These are phyloP conservation scores for Idaea aversata DNA, from an alignment of 2,888 invertebrate genomes.

Conservation along the genomic window DNA sequence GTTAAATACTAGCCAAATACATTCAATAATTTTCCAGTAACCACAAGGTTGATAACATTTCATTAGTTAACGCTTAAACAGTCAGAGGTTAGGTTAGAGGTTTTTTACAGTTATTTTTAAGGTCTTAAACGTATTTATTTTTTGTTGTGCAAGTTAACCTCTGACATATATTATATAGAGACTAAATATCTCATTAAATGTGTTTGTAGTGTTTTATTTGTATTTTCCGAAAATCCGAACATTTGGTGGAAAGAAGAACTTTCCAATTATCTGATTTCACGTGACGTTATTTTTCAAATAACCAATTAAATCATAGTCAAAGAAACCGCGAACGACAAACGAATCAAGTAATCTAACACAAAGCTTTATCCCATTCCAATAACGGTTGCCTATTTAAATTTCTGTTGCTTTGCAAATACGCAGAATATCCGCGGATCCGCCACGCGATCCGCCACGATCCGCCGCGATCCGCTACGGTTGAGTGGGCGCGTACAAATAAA, in stretches of 20 bases:
- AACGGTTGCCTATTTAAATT: slow-evolving; percentile 27
- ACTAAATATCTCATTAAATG: neutral
- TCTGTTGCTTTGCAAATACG: slow-evolving; percentile 35
- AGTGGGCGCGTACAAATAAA: slow-evolving; percentile 58
- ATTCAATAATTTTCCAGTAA: too few species aligned
- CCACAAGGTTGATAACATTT: neutral
- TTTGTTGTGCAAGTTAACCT: too few species aligned
- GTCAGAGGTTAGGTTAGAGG: too few species aligned
- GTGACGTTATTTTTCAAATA: neutral
- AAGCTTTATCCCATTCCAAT: slow-evolving; percentile 21
- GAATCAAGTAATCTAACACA: neutral
- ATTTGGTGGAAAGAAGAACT: neutral
- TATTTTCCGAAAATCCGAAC: neutral
- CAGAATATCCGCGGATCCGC: slow-evolving; percentile 34
- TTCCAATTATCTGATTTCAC: too few species aligned
- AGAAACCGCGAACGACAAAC: neutral
- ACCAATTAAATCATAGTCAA: neutral
- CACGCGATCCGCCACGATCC: slow-evolving; percentile 42
- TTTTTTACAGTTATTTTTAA: too few species aligned
- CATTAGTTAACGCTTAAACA: too few species aligned
- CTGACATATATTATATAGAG: neutral
- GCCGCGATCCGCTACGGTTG: slow-evolving; percentile 43
- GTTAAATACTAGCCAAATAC: too few species aligned
- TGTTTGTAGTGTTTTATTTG: neutral
- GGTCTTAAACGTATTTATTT: too few species aligned